phyloP scores from a whole-genome alignment of 2,888 invertebrate species.

The Scaptomyza polygonia region DNA sequence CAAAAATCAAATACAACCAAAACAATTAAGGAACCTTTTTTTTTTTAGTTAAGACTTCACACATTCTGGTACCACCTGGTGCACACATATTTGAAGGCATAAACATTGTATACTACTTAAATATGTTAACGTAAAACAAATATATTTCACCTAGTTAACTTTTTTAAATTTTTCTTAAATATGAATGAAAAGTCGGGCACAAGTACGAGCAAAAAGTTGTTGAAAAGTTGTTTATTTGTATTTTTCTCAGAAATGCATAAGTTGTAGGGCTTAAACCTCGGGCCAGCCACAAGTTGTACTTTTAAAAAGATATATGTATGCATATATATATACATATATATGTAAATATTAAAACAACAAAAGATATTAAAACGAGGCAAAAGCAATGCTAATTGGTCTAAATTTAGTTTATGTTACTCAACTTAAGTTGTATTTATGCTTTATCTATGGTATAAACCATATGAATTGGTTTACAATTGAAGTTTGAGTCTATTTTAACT shows the following conservation, averaged over 20 bases:
- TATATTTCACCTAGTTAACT: conserved; percentile 19
- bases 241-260: conserved; percentile 40
- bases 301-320: conserved; percentile 11
- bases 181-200: conserved; percentile 22
- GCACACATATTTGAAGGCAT: conserved; percentile 14
- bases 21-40: conserved; percentile 16
- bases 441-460: conserved; percentile 5
- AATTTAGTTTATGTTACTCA: conserved; percentile 16
- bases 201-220: conserved; percentile 13
- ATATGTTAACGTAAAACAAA: conserved; percentile 27
- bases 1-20: conserved; percentile 14
- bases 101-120: conserved; percentile 22
- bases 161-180: conserved; percentile 30
- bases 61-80: conserved; percentile 38
- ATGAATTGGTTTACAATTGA: conserved; percentile 14
- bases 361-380: conserved; percentile 20
- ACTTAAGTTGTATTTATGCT: conserved; percentile 16
- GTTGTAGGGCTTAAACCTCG: conserved; percentile 2
- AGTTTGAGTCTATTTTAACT: not conserved
- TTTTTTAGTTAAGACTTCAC: conserved; percentile 24
- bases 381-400: conserved; percentile 21
- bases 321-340: conserved; percentile 2
- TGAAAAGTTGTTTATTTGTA: conserved; percentile 31
- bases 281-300: conserved; percentile 23
- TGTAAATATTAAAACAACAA: not conserved